Evolutionary conservation across 2,797 vertebrate genomes (phyloP).

Genomic region (Vespertilio murinus): DNA sequence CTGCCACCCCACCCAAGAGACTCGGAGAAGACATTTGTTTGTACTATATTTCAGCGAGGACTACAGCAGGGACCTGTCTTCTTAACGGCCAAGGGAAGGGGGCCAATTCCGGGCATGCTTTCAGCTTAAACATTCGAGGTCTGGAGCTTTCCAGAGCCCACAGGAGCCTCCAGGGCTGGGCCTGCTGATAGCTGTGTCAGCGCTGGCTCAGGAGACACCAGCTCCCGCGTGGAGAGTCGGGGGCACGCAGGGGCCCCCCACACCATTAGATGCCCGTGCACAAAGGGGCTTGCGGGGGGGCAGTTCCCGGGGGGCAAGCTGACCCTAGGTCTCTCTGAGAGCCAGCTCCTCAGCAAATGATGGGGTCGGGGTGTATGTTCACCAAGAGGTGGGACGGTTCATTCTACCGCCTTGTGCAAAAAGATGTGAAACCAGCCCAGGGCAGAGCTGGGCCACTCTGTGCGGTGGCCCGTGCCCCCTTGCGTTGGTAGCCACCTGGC

Average conservation of each 20-base stretch:
- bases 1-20: constrained; percentile 31
- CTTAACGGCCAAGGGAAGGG: background rate
- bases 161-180: background rate
- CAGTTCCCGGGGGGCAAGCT: background rate
- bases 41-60: background rate
- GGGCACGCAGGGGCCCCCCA: fast-evolving
- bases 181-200: background rate
- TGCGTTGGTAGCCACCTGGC: fast-evolving
- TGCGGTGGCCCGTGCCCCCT: fast-evolving
- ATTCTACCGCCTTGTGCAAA: fast-evolving
- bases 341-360: background rate
- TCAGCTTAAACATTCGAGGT: background rate
- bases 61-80: background rate
- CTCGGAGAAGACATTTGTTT: constrained; percentile 34
- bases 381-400: fast-evolving
- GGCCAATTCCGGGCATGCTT: background rate
- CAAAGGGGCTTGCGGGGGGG: background rate
- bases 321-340: background rate
- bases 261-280: fast-evolving
- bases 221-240: too few species aligned
- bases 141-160: background rate
- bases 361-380: too few species aligned
- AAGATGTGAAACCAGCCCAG: background rate
- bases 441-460: too few species aligned
- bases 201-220: background rate